Conservation (phyloP, 2,797 vertebrate genomes). For the Lophotriccus pileatus region DNA sequence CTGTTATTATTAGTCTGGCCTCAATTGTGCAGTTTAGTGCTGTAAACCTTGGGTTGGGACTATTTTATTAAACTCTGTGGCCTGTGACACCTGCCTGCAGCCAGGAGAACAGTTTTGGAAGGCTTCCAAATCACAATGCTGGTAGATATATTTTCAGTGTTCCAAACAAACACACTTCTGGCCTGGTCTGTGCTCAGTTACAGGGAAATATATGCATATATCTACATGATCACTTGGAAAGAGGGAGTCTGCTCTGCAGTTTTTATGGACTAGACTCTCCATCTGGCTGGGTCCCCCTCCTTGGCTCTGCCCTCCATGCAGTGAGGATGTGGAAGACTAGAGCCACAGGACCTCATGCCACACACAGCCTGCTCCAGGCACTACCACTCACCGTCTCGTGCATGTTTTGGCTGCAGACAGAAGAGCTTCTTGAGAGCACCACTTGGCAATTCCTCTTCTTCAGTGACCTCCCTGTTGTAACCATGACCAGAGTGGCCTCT, state of each 20-base stretch:
- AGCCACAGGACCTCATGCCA: neutral
- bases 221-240: neutral
- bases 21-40: slow-evolving; percentile 30
- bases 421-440: neutral
- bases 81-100: neutral
- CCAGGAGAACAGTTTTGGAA: neutral
- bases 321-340: neutral
- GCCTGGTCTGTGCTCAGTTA: neutral
- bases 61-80: slow-evolving; percentile 25
- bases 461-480: neutral
- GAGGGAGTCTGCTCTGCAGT: neutral
- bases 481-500: neutral
- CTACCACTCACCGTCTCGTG: too few species aligned
- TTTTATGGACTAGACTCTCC: neutral
- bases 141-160: neutral
- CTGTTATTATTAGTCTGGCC: slow-evolving; percentile 61
- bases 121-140: neutral
- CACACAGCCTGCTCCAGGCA: neutral
- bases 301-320: neutral
- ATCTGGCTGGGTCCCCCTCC: neutral
- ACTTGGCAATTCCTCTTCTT: neutral
- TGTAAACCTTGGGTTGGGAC: slow-evolving; percentile 33
- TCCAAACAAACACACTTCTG: neutral
- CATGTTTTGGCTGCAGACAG: neutral
- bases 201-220: neutral